These are phyloP conservation scores for cat (Felis catus) DNA, from an alignment of 2,113 vertebrate genomes.

Conservation along the genomic window DNA sequence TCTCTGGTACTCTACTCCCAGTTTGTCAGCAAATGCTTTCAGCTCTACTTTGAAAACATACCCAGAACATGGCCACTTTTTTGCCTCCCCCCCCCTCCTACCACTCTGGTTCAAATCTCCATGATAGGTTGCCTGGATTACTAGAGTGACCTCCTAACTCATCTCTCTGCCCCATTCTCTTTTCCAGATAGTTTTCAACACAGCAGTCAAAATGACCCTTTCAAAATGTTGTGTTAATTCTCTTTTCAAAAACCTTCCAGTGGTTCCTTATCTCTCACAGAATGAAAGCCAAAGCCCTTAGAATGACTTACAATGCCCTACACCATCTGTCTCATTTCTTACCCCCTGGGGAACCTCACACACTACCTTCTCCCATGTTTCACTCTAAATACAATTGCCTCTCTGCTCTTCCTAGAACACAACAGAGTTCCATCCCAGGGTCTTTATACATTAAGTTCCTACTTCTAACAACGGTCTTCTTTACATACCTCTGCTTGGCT, in stretches of 20 bases:
- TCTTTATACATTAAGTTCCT: neutral
- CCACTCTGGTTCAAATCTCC: neutral
- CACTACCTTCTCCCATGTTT: neutral
- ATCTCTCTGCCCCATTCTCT: neutral
- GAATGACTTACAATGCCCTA: neutral
- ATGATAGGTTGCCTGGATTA: neutral
- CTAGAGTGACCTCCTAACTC: neutral
- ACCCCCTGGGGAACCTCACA: neutral
- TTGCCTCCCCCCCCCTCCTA: neutral
- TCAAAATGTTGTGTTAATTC: neutral
- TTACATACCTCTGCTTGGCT: neutral
- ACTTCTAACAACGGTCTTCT: neutral
- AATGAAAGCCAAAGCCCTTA: neutral
- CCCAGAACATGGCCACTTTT: neutral
- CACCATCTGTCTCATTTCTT: neutral
- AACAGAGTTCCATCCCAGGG: neutral
- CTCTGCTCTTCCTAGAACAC: neutral
- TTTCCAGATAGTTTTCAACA: constrained; percentile 19
- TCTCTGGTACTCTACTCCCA: neutral
- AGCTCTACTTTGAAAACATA: neutral
- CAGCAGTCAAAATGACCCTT: neutral
- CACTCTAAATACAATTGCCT: neutral
- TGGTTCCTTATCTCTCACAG: neutral
- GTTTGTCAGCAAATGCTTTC: neutral
- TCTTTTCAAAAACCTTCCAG: neutral